Base-by-base conservation (phyloP, 2,888 invertebrate species). In the Marasmarcha lunaedactyla region DNA sequence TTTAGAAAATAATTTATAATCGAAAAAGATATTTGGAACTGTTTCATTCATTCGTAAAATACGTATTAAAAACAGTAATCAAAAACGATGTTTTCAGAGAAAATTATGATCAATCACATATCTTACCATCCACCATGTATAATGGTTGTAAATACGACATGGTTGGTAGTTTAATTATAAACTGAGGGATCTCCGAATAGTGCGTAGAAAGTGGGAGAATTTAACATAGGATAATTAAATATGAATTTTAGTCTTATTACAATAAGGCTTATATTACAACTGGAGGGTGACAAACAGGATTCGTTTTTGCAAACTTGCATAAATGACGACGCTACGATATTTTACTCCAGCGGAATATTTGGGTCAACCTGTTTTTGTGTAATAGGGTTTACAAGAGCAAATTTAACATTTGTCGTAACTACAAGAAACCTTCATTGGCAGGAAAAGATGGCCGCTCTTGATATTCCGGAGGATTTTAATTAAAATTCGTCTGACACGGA, bases 301-400 rank as follows among this genome's bases (percentile, higher is more conserved):
- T 76, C 68, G 71, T 73, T 77, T 78, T 76, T 74, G 74, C 70
- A 63, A 76, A 73, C 70, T 78, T 74, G 76, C 76, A 76, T 70
- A 76, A 77, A 78, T 70, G 73, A 71, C 69, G 63, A 59, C 66
- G 64, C 68, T 66, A 66, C 74, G 66, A 76, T 81, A 74, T 78
- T 77, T 77, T 65, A 76, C 70, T 63, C 59, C 63, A 63, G 59
- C 61, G 62, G 69, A 69, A 73, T 73, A 81, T 81, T 83, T 71
- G 72, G 81, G 81, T 79, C 79, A 78, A 77, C 72, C 71, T 79
- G 79, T 74, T 79, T 79, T 81, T 81, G 72, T 71, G 68, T 77
- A 77, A 77, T 72, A 61, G 65, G 69, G 66, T 76, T 77, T 71
- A 74, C 71, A 73, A 69, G 74, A 77, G 77, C 70, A 73, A 73